These are phyloP conservation scores for Spheniscus humboldti DNA, from an alignment of 2,797 vertebrate genomes.

Conservation along the genomic window DNA sequence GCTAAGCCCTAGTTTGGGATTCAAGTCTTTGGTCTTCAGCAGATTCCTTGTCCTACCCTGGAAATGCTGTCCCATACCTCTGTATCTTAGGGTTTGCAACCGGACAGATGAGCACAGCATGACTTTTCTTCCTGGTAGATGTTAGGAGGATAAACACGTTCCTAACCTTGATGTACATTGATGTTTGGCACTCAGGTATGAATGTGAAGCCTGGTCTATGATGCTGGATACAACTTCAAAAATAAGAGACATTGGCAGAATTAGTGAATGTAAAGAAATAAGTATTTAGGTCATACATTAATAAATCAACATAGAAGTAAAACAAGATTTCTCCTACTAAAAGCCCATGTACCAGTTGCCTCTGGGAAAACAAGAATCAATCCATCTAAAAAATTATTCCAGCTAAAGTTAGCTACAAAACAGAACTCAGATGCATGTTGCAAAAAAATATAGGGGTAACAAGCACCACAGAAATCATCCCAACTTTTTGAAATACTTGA, in stretches of 20 bases:
- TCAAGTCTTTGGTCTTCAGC: background rate
- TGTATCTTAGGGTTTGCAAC: background rate
- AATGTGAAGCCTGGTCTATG: background rate
- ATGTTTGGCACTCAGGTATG: background rate
- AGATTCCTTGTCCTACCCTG: background rate
- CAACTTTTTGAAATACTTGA: background rate
- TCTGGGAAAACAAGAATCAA: background rate
- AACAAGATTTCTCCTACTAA: background rate
- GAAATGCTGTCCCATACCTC: background rate
- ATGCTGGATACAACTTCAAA: background rate
- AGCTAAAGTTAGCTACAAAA: background rate
- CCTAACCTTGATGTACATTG: background rate
- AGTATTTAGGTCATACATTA: background rate
- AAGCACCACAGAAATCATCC: background rate
- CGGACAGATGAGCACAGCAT: background rate
- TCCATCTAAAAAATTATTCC: background rate
- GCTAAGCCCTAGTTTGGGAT: background rate
- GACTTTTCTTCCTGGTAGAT: background rate
- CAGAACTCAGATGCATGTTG: background rate
- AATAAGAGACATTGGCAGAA: background rate
- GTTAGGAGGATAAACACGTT: rapidly evolving
- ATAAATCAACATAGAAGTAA: background rate
- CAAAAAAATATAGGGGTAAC: background rate
- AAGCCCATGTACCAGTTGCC: background rate
- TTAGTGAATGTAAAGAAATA: background rate